A percentile compares a stretch with the other conserved stretches of the same genome.
Conservation (phyloP, 2,888 invertebrate genomes). For the Andrena flavipes region DNA sequence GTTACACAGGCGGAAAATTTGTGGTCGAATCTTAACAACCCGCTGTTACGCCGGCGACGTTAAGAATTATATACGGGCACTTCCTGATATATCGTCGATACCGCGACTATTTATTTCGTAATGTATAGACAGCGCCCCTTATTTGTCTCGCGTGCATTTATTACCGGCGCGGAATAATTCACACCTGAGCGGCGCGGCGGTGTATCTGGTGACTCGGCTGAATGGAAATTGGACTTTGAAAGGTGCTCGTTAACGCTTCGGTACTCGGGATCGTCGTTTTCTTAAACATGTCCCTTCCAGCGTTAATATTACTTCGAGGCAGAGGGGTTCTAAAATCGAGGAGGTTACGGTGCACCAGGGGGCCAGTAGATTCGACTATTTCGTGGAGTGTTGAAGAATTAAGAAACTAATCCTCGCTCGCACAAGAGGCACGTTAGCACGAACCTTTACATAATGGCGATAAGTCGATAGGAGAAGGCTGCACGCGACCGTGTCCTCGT, state of each 20-base stretch:
- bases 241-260: constrained; percentile 27
- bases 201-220: not conserved
- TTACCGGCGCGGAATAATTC: constrained; percentile 49
- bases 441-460: constrained; percentile 44
- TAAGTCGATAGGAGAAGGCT: constrained; percentile 44
- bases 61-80: constrained; percentile 47
- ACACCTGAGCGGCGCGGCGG: constrained; percentile 22
- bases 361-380: no score
- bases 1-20: constrained; percentile 69
- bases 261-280: not conserved
- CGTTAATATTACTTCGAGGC: not conserved
- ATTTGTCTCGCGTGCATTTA: constrained; percentile 40
- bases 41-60: constrained; percentile 57
- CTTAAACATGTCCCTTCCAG: not conserved
- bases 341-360: no score
- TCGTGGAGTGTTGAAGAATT: no score
- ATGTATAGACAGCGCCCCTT: constrained; percentile 58
- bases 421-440: not conserved
- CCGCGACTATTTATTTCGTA: constrained; percentile 40
- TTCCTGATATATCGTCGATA: constrained; percentile 46
- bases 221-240: constrained; percentile 32
- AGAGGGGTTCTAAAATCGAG: no score
- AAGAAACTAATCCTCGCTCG: not conserved
- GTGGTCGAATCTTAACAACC: constrained; percentile 68
- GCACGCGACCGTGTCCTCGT: constrained; percentile 36